phyloP scores from a whole-genome alignment of 2,888 invertebrate species.

The Rambutsinella grinnellia region DNA sequence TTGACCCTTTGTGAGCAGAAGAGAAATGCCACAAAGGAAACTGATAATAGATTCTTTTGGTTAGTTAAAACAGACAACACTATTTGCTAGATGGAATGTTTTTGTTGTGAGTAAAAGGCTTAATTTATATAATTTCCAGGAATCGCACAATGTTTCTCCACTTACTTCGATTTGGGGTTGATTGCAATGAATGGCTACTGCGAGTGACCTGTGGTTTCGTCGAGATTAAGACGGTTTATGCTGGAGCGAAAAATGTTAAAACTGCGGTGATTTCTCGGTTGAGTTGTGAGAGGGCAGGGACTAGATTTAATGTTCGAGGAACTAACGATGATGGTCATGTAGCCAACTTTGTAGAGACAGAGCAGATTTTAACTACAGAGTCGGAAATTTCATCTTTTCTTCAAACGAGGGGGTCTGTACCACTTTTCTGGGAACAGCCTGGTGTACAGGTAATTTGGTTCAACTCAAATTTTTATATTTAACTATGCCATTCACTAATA shows the following conservation, averaged over 20 bases:
- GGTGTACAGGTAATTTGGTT: slow-evolving; percentile 87
- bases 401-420: slow-evolving; percentile 96
- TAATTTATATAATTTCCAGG: slow-evolving; percentile 71
- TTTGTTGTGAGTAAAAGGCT: slow-evolving; percentile 1
- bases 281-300: slow-evolving; percentile 98
- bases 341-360: slow-evolving; percentile 99
- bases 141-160: slow-evolving; percentile 96
- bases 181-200: slow-evolving; percentile 91
- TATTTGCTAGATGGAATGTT: neutral
- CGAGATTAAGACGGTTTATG: slow-evolving; percentile 98
- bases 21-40: slow-evolving; percentile 81
- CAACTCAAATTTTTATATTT: neutral
- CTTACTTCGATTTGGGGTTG: slow-evolving; percentile 90
- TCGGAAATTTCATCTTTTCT: slow-evolving; percentile 91
- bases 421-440: slow-evolving; percentile 99
- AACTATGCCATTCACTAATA: neutral
- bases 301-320: slow-evolving; percentile 97
- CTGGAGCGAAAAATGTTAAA: slow-evolving; percentile 92
- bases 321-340: slow-evolving; percentile 99
- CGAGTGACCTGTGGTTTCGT: slow-evolving; percentile 98
- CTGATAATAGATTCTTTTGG: slow-evolving; percentile 99
- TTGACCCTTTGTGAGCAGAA: slow-evolving; percentile 95
- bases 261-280: slow-evolving; percentile 96
- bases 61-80: slow-evolving; percentile 69
- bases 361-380: slow-evolving; percentile 95